Evolutionary conservation across 2,113 vertebrate species (phyloP), one percentile per base, ranked within the genome.

Genomic region (Ciconia stormi): DNA sequence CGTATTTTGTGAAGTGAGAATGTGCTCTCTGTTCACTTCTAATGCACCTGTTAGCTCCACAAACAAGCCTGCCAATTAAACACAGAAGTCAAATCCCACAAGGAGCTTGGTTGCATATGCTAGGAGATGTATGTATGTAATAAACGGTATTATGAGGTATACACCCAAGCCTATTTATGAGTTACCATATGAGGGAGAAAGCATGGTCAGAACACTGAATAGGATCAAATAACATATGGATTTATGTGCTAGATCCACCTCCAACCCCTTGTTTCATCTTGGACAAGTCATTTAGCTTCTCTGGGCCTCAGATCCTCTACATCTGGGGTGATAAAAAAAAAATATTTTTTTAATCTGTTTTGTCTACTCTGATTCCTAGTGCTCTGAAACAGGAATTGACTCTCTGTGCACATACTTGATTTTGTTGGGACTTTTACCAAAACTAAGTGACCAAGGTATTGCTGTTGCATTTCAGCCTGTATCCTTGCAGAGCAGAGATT

Each of bases 101-200:
- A 53, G 96, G 87, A 93, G 62, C 70, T 93, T 16, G 92, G 78
- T 29, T 96, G 92, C 84, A 26, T 71, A 0, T 69, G 77, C 70
- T 94, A 27, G 82, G 94, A 96, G 89, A 96, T 96, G 78, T 63
- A 97, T 94, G 95, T 56, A 2, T 49, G 92, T 82, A 97, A 96
- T 97, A 96, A 96, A 91, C 3, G 8, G 40, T 65, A 52, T 53
- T 93, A 89, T 63, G 83, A 95, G 88, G 87, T 94, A 92, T 49
- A 87, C 89, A 72, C 73, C 87, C 70, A 76, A 92, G 47, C 62
- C 91, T 95, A 91, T 79, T 95, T 95, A 82, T 93, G 78, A 91
- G 81, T 95, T 94, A 89, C 65, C 50, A 59, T 82, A 38, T 46
- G 73, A 87, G 94, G 78, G 53, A 87, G 70, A 58, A 92, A 65